Evolutionary conservation across 2,113 vertebrate genomes (phyloP).

Genomic region (Menidia beryllina): DNA sequence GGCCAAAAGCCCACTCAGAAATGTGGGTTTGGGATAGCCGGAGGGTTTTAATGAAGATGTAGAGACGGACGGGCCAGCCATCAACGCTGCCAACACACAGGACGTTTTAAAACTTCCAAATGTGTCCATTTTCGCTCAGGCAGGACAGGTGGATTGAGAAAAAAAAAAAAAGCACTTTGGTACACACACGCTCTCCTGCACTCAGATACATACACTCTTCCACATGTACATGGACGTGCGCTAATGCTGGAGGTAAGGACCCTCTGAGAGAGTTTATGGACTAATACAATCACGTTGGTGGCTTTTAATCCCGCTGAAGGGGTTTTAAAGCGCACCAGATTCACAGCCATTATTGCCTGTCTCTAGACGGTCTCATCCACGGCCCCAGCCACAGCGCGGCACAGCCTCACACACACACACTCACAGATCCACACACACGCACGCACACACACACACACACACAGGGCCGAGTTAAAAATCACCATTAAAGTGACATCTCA

Average conservation of each 20-base stretch:
- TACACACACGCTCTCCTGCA: slow-evolving; percentile 57
- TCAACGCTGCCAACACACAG: slow-evolving; percentile 65
- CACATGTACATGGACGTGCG: slow-evolving; percentile 59
- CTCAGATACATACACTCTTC: slow-evolving; percentile 56
- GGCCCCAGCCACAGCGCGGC: slow-evolving; percentile 43
- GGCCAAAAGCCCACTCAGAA: slow-evolving; percentile 79
- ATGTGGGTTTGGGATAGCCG: slow-evolving; percentile 70
- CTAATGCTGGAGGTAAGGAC: slow-evolving; percentile 68
- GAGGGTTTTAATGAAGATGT: slow-evolving; percentile 72
- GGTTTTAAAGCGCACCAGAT: slow-evolving; percentile 68
- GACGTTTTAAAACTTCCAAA: slow-evolving; percentile 78
- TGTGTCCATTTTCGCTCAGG: slow-evolving; percentile 71
- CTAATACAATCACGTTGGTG: slow-evolving; percentile 74
- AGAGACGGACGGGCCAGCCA: slow-evolving; percentile 62
- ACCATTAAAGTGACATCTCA: slow-evolving; percentile 46
- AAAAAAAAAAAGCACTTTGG: slow-evolving; percentile 71
- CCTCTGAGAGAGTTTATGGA: slow-evolving; percentile 76
- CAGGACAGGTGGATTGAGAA: slow-evolving; percentile 71
- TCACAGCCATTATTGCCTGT: slow-evolving; percentile 64
- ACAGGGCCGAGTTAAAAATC: slow-evolving; percentile 31
- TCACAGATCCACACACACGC: slow-evolving; percentile 18
- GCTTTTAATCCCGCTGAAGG: slow-evolving; percentile 72
- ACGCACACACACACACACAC: slow-evolving; percentile 16
- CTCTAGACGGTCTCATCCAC: slow-evolving; percentile 47
- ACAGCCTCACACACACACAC: slow-evolving; percentile 19